Evolutionary conservation across 2,797 vertebrate genomes (phyloP).

Genomic region (Scolopax rusticola): DNA sequence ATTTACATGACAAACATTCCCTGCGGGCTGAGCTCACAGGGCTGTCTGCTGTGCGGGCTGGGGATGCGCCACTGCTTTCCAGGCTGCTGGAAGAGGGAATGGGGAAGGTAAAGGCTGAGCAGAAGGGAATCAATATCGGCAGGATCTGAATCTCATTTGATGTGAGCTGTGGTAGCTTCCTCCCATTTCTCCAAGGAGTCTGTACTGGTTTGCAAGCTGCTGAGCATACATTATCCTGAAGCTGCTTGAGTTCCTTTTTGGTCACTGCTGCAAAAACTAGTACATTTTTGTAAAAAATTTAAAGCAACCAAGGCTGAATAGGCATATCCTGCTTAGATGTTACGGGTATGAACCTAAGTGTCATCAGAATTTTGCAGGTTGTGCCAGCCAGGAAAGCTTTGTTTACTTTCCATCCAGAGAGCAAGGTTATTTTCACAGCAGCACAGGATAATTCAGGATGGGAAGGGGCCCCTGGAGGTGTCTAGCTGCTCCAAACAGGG

Average conservation of each 20-base stretch:
- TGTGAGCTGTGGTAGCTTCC: neutral
- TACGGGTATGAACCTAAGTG: neutral
- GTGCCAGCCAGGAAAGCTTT: neutral
- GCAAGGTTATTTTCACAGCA: neutral
- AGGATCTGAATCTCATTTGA: neutral
- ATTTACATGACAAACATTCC: conserved; percentile 3
- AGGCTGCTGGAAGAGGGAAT: neutral
- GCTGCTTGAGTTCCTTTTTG: neutral
- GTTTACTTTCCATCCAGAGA: neutral
- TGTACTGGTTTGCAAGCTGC: neutral
- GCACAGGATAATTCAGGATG: neutral
- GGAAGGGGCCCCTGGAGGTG: neutral
- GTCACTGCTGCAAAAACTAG: neutral
- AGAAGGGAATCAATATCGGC: neutral
- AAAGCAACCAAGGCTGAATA: neutral
- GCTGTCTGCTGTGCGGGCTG: neutral
- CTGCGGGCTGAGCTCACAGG: neutral
- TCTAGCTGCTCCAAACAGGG: neutral
- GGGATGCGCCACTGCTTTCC: neutral
- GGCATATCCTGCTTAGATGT: neutral
- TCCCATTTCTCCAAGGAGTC: neutral
- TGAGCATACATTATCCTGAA: neutral
- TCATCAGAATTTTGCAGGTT: neutral
- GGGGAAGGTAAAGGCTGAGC: neutral
- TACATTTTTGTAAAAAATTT: neutral